These are phyloP conservation scores for Melanotaenia parkinsoni DNA, from an alignment of 2,797 vertebrate species.

Conservation along the genomic window DNA sequence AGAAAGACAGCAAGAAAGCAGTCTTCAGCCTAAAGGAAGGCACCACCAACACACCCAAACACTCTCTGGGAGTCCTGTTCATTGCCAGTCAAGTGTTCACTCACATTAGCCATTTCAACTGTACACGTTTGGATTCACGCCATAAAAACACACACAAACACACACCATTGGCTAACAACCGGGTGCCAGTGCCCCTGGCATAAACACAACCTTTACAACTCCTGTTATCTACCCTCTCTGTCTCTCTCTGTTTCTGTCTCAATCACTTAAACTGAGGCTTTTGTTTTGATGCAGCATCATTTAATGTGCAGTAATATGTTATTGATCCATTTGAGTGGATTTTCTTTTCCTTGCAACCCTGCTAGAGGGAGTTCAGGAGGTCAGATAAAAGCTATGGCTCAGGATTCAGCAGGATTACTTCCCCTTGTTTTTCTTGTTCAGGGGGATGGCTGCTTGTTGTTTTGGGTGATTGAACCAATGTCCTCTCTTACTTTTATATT, in stretches of 20 bases:
- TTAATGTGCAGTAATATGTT: constrained; percentile 19
- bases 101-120: constrained; percentile 57
- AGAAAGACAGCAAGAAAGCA: constrained; percentile 19
- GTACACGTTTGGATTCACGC: constrained; percentile 46
- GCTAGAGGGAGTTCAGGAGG: constrained; percentile 33
- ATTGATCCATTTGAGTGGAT: constrained; percentile 14
- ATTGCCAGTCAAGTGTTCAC: constrained; percentile 63
- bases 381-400: constrained; percentile 5
- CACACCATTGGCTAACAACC: constrained; percentile 49
- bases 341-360: constrained; percentile 5
- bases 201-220: constrained; percentile 73
- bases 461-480: constrained; percentile 12
- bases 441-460: background rate
- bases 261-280: constrained; percentile 28
- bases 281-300: constrained; percentile 35
- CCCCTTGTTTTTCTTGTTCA: constrained; percentile 9
- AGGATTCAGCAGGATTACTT: background rate
- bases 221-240: constrained; percentile 54
- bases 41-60: constrained; percentile 31
- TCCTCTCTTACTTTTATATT: background rate
- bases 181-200: constrained; percentile 64
- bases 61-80: constrained; percentile 41
- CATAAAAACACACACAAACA: constrained; percentile 39
- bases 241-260: constrained; percentile 26
- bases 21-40: constrained; percentile 35